phyloP scores from a whole-genome alignment of 2,797 vertebrate genomes.

The Eulemur albifrons region DNA sequence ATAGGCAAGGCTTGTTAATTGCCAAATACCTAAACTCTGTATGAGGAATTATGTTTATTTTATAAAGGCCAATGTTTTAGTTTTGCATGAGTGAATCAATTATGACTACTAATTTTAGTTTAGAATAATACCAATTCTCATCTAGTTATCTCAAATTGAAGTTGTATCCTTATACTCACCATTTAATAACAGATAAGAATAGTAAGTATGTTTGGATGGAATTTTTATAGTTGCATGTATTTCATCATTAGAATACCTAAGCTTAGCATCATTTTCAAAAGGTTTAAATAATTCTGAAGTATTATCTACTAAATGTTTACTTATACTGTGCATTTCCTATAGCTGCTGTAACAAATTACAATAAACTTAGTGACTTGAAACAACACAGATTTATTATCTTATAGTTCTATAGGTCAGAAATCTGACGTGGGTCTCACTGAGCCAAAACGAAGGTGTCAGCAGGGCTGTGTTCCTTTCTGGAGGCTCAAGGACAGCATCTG shows the following conservation, averaged over 20 bases:
- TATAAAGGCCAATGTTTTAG: conserved; percentile 51
- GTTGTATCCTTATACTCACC: not conserved
- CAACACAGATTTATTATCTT: not conserved
- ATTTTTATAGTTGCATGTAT: not conserved
- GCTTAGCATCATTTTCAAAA: not conserved
- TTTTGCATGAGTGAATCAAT: not conserved
- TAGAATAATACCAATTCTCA: conserved; percentile 24
- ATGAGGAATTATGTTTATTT: conserved; percentile 44
- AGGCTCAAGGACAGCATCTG: not conserved
- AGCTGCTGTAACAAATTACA: not conserved
- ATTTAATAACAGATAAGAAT: conserved; percentile 10
- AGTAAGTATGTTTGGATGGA: not conserved
- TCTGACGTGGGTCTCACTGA: not conserved
- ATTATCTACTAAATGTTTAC: not conserved
- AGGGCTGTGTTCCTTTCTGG: not conserved
- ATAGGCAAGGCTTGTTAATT: conserved; percentile 37
- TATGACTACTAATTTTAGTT: not conserved
- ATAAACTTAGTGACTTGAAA: not conserved
- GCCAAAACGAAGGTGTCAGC: not conserved
- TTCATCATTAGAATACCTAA: not conserved
- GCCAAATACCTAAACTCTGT: not conserved
- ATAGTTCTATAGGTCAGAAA: not conserved
- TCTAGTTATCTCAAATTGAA: not conserved
- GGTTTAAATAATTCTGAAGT: not conserved
- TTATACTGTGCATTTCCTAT: not conserved